A percentile compares a stretch with the other conserved stretches of the same genome.
Evolutionary conservation across 2,888 invertebrate species (phyloP).

Genomic region (Campoletis raptor): DNA sequence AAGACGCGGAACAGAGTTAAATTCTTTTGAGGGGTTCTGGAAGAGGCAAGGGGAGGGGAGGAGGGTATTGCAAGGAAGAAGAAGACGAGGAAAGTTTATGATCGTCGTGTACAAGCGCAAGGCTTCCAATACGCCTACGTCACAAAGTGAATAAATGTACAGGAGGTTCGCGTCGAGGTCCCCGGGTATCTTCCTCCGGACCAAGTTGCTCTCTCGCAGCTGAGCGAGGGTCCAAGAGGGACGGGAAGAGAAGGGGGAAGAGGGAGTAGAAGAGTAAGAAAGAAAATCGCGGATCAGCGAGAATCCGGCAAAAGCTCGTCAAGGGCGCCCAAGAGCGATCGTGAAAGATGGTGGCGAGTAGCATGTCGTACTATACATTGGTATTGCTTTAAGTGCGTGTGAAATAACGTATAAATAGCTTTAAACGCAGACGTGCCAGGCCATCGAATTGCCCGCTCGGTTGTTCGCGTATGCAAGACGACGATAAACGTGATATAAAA

Average conservation of each 20-base stretch:
- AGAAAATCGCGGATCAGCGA: conserved; percentile 55
- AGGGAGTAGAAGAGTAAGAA: conserved; percentile 2
- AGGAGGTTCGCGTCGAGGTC: conserved; percentile 41
- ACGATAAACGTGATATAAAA: conserved; percentile 46
- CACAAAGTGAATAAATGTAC: conserved; percentile 63
- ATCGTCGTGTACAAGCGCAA: conserved; percentile 61
- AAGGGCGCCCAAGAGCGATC: conserved; percentile 52
- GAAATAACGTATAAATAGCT: conserved; percentile 60
- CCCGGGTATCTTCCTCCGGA: conserved; percentile 18
- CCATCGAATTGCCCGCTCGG: conserved; percentile 36
- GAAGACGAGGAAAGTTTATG: conserved; percentile 63
- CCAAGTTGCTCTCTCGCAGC: conserved; percentile 28
- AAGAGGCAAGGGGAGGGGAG: not conserved
- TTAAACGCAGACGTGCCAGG: conserved; percentile 23
- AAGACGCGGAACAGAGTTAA: conserved; percentile 45
- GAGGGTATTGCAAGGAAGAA: conserved; percentile 32
- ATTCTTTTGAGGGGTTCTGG: conserved; percentile 20
- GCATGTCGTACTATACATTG: conserved; percentile 11
- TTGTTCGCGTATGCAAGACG: conserved; percentile 9
- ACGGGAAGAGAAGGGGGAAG: not conserved
- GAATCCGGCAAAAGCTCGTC: conserved; percentile 61
- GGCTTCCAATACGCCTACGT: conserved; percentile 66
- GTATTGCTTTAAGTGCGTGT: conserved; percentile 46
- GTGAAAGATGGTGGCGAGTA: conserved; percentile 47
- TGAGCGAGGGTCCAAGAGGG: conserved; percentile 1